Conservation (phyloP, 2,113 vertebrate species). For the Pseudolaguvia tuberculata region DNA sequence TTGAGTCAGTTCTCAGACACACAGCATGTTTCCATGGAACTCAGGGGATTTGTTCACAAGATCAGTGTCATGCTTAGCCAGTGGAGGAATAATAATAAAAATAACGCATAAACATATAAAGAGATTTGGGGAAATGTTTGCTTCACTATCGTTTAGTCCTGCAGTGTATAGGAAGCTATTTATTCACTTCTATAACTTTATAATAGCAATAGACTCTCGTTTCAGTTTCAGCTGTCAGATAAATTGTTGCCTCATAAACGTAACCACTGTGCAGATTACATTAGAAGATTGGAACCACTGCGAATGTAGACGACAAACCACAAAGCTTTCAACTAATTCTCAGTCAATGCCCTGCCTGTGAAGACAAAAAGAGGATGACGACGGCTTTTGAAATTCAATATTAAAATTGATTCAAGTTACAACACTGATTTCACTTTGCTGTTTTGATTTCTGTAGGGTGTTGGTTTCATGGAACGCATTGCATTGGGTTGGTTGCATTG, state of each 20-base stretch:
- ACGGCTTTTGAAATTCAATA: slow-evolving; percentile 31
- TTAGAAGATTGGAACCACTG: slow-evolving; percentile 28
- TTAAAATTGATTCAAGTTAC: slow-evolving; percentile 35
- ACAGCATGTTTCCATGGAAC: no score
- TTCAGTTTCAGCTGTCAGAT: slow-evolving; percentile 11
- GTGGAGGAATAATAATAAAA: no score
- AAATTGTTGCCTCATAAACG: slow-evolving; percentile 30
- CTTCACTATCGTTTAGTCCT: no score
- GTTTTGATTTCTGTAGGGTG: background rate
- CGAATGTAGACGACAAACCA: slow-evolving; percentile 26
- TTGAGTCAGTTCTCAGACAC: no score
- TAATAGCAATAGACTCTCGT: background rate
- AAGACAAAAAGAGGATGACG: slow-evolving; percentile 20
- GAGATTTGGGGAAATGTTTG: no score
- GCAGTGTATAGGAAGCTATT: slow-evolving; percentile 14
- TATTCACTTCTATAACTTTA: slow-evolving; percentile 1
- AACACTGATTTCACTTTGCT: slow-evolving; percentile 21
- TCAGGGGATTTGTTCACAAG: no score
- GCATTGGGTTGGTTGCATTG: background rate
- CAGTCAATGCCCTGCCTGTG: slow-evolving; percentile 24
- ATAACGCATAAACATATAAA: no score
- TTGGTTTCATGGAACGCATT: slow-evolving; percentile 4
- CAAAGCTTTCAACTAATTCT: slow-evolving; percentile 37
- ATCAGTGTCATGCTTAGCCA: no score
- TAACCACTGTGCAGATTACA: slow-evolving; percentile 19